Base-by-base conservation (phyloP, 2,888 invertebrate genomes). In the Ectemnius cavifrons region DNA sequence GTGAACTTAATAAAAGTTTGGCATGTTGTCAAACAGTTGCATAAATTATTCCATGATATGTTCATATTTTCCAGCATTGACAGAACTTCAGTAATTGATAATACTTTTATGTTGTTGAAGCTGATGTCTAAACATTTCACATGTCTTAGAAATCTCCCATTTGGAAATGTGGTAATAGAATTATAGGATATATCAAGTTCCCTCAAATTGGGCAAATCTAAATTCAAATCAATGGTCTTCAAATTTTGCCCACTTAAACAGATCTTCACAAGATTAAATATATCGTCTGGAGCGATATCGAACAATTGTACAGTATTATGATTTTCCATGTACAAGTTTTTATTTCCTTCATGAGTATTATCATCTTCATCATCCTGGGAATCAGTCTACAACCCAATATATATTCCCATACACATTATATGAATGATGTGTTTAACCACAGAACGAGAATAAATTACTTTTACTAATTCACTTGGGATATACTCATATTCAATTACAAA, bases 121-220 rank as follows among this genome's bases (percentile, higher is more conserved):
- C 82, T 80, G n/a, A 82, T 57, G 62, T 82, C 70, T 57, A 82
- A 66, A 63, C 63, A 70, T 49, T 60, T 52, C 4, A 82, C 49
- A 47, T 70, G 62, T 37, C 64, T 63, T 23, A 82, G 61, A 18
- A 82, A 61, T 6, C 27, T 63, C 8, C 37, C 28, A 37, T 66
- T 67, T 63, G 82, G 82, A 60, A 82, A 73, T 59, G 73, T 62
- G 20, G 63, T 20, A 6, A 82, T 49, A 62, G 45, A 63, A 63
- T 82, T 82, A 23, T 62, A 83, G n/a, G 82, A 83, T 11, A 80
- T 59, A 28, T 80, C 71, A 28, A 82, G 63, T 56, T 82, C 76
- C 23, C 52, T 76, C 65, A 82, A 68, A 5, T 77, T 78, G 52
- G 82, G 82, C 28, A 83, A 58, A 14, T 70, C 18, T 14, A 78